Base-by-base conservation (phyloP, 2,113 vertebrate genomes). In the Eidolon helvum region DNA sequence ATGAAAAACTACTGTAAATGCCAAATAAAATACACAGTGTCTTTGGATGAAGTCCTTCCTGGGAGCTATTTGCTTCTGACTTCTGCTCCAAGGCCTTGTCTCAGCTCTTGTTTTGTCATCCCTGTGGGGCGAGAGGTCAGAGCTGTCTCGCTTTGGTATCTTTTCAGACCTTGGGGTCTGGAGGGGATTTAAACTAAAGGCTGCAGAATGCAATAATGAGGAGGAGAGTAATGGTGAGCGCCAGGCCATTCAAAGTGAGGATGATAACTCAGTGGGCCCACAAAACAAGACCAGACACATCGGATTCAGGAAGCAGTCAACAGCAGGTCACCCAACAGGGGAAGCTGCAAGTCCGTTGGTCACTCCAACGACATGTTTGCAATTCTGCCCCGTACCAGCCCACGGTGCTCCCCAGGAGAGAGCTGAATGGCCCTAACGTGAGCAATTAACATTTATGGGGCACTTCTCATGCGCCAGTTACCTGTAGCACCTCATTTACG, bases 401-500 rank as follows among this genome's bases (percentile, higher is more conserved):
- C 28, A 4, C 16, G 0, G 1, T 7, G 87, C 33, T 16, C 26
- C 12, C 45, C 65, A 3, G 57, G 33, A 48, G 43, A 79, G 33
- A 28, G 43, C 12, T 3, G 19, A 40, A 22, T 18, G 5, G 38
- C 28, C 2, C 3, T 7, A 1, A 43, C 4, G 24, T 45, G 9
- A n/a, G 71, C n/a, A 24, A 16, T 16, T 28, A 26, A 19, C 38
- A 12, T 43, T 33, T 28, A 1, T 33, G 7, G 90, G 7, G 74
- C 11, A 10, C 59, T 57, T 63, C 4, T 2, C 26, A 1, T 10
- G 26, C 9, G 0, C 45, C 40, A 0, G 7, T 48, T 6, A 30
- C 30, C 35, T 19, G 7, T 0, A 10, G 7, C 6, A 2, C 10
- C 7, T 63, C 26, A 0, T 9, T 4, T 5, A 4, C 3, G 10